phyloP scores from a whole-genome alignment of 2,113 vertebrate species.

The Anguilla rostrata region DNA sequence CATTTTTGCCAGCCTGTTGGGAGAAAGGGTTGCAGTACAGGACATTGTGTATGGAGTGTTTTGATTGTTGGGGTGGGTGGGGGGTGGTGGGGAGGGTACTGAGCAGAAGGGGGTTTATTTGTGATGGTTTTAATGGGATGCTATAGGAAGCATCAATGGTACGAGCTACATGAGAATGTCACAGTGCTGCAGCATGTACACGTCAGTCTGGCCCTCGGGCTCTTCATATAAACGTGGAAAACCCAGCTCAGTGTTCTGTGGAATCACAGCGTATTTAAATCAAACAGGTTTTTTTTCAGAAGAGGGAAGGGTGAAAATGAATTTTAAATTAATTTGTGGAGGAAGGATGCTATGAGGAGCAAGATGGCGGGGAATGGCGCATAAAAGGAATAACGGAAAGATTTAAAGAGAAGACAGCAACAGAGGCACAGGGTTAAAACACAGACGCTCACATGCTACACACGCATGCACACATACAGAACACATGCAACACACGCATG shows the following conservation, averaged over 20 bases:
- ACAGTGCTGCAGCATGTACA: neutral
- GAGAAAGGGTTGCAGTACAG: neutral
- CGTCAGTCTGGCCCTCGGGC: neutral
- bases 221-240: neutral
- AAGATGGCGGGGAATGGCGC: neutral
- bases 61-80: neutral
- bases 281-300: neutral
- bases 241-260: neutral
- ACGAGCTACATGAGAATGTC: neutral
- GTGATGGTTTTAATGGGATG: neutral
- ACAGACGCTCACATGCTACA: neutral
- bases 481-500: neutral
- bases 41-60: neutral
- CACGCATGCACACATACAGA: neutral
- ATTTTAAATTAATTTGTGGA: neutral
- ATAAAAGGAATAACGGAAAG: neutral
- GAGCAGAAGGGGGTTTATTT: neutral
- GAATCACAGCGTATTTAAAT: neutral
- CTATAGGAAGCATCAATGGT: neutral
- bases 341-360: neutral
- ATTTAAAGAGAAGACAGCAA: neutral
- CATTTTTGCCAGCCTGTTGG: neutral
- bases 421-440: slow-evolving; percentile 7
- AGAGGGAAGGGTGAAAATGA: neutral
- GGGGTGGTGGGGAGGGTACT: too few species aligned